Conservation (phyloP, 2,113 vertebrate species). For the Triplophysa tibetana region DNA sequence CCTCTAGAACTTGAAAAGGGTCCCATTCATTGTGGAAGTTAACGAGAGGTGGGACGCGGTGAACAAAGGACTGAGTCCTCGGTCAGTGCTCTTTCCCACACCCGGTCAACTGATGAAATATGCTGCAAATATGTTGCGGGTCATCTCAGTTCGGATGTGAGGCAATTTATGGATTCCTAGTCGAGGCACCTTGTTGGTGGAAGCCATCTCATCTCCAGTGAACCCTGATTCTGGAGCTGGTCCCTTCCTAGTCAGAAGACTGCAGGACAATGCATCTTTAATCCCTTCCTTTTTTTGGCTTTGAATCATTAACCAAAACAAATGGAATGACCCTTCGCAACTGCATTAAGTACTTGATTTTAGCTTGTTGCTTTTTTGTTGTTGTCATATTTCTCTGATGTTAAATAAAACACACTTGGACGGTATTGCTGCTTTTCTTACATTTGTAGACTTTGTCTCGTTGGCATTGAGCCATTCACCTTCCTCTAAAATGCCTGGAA, state of each 20-base stretch:
- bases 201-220: constrained; percentile 50
- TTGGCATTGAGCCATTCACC: constrained; percentile 28
- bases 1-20: constrained; percentile 58
- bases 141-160: constrained; percentile 14
- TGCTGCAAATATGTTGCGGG: constrained; percentile 5
- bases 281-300: neutral
- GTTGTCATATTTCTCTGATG: no score
- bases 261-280: constrained; percentile 14
- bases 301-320: no score
- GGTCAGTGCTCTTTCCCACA: constrained; percentile 46
- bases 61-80: constrained; percentile 57
- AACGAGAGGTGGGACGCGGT: constrained; percentile 62
- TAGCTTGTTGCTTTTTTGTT: no score
- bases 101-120: constrained; percentile 1
- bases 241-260: constrained; percentile 46
- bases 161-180: constrained; percentile 4
- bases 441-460: constrained; percentile 26
- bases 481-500: constrained; percentile 53
- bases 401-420: neutral
- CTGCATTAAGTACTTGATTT: neutral
- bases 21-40: constrained; percentile 63
- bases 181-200: constrained; percentile 29
- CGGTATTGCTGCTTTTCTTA: constrained; percentile 1
- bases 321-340: no score
- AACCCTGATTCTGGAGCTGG: constrained; percentile 60